Evolutionary conservation across 2,888 invertebrate species (phyloP).

Genomic region (Mechanitis mazaeus): DNA sequence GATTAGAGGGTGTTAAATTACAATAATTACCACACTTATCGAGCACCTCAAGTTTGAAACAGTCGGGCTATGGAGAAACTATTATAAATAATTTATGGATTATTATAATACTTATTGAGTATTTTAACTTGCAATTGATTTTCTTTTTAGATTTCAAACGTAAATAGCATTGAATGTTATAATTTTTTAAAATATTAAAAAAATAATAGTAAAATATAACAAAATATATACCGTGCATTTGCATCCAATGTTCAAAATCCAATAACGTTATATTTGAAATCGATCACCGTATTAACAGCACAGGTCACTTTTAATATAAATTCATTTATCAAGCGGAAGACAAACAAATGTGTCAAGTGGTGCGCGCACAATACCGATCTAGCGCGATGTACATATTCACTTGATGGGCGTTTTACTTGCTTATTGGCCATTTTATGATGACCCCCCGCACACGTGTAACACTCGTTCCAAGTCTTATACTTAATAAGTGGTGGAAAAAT

Average conservation of each 20-base stretch:
- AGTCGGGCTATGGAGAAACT: too few relatives aligned
- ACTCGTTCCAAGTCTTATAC: constrained; percentile 6
- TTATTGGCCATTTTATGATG: constrained; percentile 42
- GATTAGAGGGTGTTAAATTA: background rate
- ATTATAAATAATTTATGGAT: too few relatives aligned
- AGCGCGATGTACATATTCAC: constrained; percentile 47
- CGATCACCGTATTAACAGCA: constrained; percentile 8
- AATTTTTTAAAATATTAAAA: background rate
- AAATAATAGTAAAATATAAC: background rate
- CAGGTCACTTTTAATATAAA: constrained; percentile 12
- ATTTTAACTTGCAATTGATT: too few relatives aligned
- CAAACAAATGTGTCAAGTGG: constrained; percentile 36
- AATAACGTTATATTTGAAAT: constrained; percentile 3
- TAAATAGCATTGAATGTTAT: too few relatives aligned
- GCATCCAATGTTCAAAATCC: constrained; percentile 7
- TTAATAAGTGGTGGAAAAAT: constrained; percentile 5
- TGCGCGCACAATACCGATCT: constrained; percentile 55
- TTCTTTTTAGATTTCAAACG: too few relatives aligned
- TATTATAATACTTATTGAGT: too few relatives aligned
- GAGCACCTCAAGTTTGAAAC: too few relatives aligned
- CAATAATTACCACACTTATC: background rate
- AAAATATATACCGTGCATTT: constrained; percentile 1
- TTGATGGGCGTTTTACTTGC: constrained; percentile 52
- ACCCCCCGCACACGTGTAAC: constrained; percentile 33
- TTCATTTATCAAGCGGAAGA: constrained; percentile 21